A percentile compares a stretch with the other conserved stretches of the same genome.
phyloP scores from a whole-genome alignment of 1,140 invertebrate genomes.

The Zaprionus davidi region DNA sequence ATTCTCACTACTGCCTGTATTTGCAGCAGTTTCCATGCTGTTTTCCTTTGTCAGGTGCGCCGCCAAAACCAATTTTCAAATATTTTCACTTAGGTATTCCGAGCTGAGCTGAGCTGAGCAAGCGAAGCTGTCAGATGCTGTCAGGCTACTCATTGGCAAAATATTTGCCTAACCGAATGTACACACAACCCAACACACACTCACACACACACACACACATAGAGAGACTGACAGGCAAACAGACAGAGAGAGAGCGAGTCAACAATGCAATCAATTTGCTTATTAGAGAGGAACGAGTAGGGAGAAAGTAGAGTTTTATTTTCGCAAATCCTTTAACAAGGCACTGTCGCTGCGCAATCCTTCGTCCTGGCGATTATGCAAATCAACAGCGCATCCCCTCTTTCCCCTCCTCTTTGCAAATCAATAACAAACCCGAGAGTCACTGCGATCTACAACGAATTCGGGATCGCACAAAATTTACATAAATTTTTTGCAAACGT shows the following conservation, averaged over 20 bases:
- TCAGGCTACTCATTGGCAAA: slow-evolving; percentile 66
- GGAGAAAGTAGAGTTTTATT: slow-evolving; percentile 56
- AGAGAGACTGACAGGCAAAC: slow-evolving; percentile 14
- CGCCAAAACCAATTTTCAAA: slow-evolving; percentile 83
- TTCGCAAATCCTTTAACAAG: slow-evolving; percentile 79
- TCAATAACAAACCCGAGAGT: slow-evolving; percentile 65
- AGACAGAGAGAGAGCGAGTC: slow-evolving; percentile 47
- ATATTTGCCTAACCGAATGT: slow-evolving; percentile 77
- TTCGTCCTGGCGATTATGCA: slow-evolving; percentile 64
- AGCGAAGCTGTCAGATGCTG: slow-evolving; percentile 44
- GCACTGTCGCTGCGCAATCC: slow-evolving; percentile 38
- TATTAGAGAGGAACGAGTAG: slow-evolving; percentile 41
- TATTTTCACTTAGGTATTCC: slow-evolving; percentile 78
- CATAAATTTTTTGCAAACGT: slow-evolving; percentile 59
- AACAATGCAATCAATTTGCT: slow-evolving; percentile 78
- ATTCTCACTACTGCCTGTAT: slow-evolving; percentile 8
- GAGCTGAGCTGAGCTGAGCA: slow-evolving; percentile 4
- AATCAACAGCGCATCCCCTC: slow-evolving; percentile 60
- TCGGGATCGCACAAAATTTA: slow-evolving; percentile 60
- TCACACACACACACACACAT: slow-evolving; percentile 19
- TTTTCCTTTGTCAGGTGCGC: slow-evolving; percentile 79
- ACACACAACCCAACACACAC: slow-evolving; percentile 30
- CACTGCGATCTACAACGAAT: slow-evolving; percentile 31
- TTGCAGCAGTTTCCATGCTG: slow-evolving; percentile 57
- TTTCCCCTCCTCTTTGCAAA: slow-evolving; percentile 44